phyloP scores from a whole-genome alignment of 2,113 vertebrate genomes.

The Gobiocypris rarus region DNA sequence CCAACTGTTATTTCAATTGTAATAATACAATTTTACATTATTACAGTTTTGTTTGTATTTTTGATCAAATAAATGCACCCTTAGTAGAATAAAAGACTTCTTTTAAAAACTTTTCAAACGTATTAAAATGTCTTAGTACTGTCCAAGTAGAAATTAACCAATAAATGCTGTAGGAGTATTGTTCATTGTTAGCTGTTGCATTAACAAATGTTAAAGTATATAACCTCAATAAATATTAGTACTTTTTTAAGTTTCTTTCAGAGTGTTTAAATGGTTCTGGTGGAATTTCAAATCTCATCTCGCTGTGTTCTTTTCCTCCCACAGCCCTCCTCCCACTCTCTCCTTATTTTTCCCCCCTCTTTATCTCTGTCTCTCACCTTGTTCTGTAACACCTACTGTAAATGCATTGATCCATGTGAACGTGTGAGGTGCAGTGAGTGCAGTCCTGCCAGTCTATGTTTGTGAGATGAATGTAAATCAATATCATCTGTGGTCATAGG shows the following conservation, averaged over 20 bases:
- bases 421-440: constrained; percentile 52
- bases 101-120: too few species aligned
- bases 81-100: too few species aligned
- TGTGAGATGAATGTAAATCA: too few species aligned
- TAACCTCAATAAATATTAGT: background rate
- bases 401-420: constrained; percentile 51
- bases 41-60: too few species aligned
- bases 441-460: constrained; percentile 55
- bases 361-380: constrained; percentile 29
- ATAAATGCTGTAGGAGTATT: background rate
- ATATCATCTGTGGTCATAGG: constrained; percentile 60
- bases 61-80: too few species aligned
- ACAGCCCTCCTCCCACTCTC: background rate
- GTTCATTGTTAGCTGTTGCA: background rate
- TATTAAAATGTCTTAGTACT: too few species aligned
- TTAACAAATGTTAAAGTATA: background rate
- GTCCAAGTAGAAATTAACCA: too few species aligned
- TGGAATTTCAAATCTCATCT: background rate
- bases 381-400: constrained; percentile 24
- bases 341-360: constrained; percentile 8
- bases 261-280: background rate
- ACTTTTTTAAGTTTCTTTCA: background rate
- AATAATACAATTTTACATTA: too few species aligned
- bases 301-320: background rate
- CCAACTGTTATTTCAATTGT: too few species aligned